Conservation (phyloP, 2,113 vertebrate genomes). For the Vicugna pacos region DNA sequence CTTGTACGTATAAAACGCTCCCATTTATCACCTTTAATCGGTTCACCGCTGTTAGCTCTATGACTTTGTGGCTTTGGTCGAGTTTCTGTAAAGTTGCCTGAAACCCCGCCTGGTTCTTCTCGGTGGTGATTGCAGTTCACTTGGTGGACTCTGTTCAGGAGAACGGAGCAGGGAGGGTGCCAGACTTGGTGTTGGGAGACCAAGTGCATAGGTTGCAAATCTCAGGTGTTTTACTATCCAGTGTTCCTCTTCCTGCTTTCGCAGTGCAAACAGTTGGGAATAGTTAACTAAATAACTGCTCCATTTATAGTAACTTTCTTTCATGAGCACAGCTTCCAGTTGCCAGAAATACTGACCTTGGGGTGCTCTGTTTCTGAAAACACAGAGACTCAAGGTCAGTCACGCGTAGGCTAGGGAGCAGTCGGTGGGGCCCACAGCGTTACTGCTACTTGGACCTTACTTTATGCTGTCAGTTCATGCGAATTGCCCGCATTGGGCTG, state of each 20-base stretch:
- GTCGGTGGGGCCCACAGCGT: neutral
- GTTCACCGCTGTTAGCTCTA: neutral
- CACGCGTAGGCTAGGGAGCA: neutral
- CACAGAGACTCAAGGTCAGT: neutral
- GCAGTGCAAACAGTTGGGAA: neutral
- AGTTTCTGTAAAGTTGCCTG: neutral
- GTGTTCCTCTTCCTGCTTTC: neutral
- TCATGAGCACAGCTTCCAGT: neutral
- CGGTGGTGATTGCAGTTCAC: neutral
- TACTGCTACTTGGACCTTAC: neutral
- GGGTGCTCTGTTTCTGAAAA: slow-evolving; percentile 35
- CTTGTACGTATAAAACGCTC: neutral
- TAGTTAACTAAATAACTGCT: neutral
- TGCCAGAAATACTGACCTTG: neutral
- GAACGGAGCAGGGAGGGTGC: neutral
- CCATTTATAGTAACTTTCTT: neutral
- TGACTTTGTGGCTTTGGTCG: neutral
- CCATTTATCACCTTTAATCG: neutral
- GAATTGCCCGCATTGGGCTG: neutral
- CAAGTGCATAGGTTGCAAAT: neutral
- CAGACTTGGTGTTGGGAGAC: neutral
- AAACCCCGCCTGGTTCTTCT: neutral
- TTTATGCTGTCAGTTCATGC: neutral
- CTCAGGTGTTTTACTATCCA: neutral
- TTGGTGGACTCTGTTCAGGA: neutral